These are phyloP conservation scores for Phymanthus crucifer DNA, from an alignment of 92 coral and sea anemone species.

Conservation along the genomic window DNA sequence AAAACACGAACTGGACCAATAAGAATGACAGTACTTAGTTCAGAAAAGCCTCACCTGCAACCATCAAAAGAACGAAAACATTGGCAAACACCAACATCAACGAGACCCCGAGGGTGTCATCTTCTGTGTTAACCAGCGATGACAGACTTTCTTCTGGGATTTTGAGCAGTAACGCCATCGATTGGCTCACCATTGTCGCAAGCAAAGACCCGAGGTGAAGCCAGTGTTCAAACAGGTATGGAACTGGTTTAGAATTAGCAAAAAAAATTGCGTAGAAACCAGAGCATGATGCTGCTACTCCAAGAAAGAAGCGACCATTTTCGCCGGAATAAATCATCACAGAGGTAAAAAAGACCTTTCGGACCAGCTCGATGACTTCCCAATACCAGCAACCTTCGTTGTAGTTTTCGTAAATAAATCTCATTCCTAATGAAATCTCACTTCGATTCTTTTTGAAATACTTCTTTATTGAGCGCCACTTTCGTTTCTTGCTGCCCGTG, in stretches of 20 bases:
- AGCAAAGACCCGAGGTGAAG: conserved; percentile 15
- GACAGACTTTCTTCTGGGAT: conserved; percentile 11
- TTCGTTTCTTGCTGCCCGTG: neutral
- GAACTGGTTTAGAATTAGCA: conserved; percentile 11
- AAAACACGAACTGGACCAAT: too few relatives aligned
- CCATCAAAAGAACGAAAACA: conserved; percentile 14
- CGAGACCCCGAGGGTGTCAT: neutral
- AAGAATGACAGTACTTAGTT: too few relatives aligned
- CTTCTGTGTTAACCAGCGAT: neutral
- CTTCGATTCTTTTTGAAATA: neutral
- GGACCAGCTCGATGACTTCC: conserved; percentile 20
- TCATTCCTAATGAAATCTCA: conserved; percentile 7
- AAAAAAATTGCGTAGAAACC: neutral
- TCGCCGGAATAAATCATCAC: neutral
- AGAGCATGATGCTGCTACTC: neutral
- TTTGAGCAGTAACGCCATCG: conserved; percentile 3
- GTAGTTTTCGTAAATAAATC: conserved; percentile 20
- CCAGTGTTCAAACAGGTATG: conserved; percentile 22
- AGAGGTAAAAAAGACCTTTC: neutral
- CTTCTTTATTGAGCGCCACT: neutral
- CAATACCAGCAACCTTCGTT: neutral
- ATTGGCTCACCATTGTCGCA: neutral
- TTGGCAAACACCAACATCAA: conserved; percentile 14
- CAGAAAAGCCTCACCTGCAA: neutral
- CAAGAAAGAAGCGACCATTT: conserved; percentile 4